These are phyloP conservation scores for Peromyscus leucopus DNA, from an alignment of 2,113 vertebrate species.

Conservation along the genomic window DNA sequence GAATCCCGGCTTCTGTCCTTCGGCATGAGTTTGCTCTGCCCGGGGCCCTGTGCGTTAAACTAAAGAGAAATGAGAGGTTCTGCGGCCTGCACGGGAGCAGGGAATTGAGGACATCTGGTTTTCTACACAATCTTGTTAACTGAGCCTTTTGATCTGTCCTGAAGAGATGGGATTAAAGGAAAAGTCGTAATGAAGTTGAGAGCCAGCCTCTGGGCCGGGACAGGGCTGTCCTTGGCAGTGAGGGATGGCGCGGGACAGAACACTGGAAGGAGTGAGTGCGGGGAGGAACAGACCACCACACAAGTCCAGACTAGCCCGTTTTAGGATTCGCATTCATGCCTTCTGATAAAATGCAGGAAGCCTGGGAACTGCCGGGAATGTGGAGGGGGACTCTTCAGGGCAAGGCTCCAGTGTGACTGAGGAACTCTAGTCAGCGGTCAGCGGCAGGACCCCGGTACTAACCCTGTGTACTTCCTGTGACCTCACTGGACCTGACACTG, in stretches of 20 bases:
- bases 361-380: neutral
- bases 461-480: neutral
- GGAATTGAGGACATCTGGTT: slow-evolving; percentile 50
- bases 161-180: slow-evolving; percentile 30
- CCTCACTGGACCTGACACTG: neutral
- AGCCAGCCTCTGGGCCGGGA: neutral
- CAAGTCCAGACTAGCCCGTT: neutral
- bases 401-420: neutral
- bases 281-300: neutral
- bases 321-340: neutral
- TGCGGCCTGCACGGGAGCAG: slow-evolving; percentile 37
- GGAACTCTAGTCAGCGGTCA: neutral
- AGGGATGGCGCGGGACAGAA: neutral
- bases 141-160: slow-evolving; percentile 61
- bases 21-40: neutral
- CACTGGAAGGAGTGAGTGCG: too few relatives aligned
- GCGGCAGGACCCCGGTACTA: neutral
- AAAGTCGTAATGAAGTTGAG: slow-evolving; percentile 56
- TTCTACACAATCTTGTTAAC: slow-evolving; percentile 52
- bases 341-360: slow-evolving; percentile 1
- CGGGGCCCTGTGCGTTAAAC: neutral
- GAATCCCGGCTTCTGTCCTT: slow-evolving; percentile 4
- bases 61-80: slow-evolving; percentile 19
- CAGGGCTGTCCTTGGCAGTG: neutral
- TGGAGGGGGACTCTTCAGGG: neutral